phyloP scores from a whole-genome alignment of 2,113 vertebrate genomes.

The Pachycephala philippinensis region DNA sequence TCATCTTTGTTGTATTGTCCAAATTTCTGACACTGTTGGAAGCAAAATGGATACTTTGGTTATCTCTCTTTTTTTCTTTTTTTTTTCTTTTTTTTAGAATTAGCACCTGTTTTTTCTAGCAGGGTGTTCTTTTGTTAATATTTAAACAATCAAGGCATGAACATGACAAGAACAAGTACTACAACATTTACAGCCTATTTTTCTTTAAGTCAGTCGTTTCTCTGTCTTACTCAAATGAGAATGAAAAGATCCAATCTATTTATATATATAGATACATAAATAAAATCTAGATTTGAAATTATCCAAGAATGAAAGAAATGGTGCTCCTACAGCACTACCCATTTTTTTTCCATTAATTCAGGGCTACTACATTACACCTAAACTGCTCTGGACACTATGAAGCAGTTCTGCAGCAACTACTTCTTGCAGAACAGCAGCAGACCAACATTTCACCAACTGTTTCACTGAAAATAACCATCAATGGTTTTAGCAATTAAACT shows the following conservation, averaged over 20 bases:
- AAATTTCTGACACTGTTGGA: conserved; percentile 94
- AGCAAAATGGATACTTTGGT: neutral
- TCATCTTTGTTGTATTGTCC: conserved; percentile 98
- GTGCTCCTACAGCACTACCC: neutral
- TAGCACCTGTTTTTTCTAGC: neutral
- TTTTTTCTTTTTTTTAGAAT: neutral
- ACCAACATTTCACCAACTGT: neutral
- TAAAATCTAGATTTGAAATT: neutral
- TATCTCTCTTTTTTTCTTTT: neutral
- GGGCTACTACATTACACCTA: neutral
- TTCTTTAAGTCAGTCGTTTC: neutral
- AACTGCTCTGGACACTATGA: neutral
- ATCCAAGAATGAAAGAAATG: neutral
- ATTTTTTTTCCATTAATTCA: neutral
- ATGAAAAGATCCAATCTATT: neutral
- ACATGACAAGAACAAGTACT: neutral
- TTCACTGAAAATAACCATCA: neutral
- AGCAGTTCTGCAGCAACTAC: neutral
- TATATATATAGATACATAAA: neutral
- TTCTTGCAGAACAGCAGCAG: neutral
- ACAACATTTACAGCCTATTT: neutral
- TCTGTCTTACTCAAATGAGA: neutral
- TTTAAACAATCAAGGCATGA: neutral
- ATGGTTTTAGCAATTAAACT: neutral
- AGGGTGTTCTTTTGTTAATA: neutral